Evolutionary conservation across 1,140 invertebrate genomes (phyloP).

Genomic region (Eueides isabella): DNA sequence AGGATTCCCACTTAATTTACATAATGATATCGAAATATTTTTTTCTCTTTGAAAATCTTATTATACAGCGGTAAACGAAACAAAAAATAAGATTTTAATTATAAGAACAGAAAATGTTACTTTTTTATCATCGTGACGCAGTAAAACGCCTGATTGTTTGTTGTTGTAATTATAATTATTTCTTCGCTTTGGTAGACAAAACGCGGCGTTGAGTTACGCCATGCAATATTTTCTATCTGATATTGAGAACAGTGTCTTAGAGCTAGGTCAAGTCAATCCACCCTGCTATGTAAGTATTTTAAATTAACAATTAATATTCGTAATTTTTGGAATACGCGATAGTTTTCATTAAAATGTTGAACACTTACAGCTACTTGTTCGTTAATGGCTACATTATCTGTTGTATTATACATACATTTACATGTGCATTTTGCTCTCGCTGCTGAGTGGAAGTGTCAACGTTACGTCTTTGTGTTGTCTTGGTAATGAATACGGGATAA

Average conservation of each 20-base stretch:
- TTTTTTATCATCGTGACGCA: too few relatives aligned
- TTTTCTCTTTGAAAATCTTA: conserved; percentile 14
- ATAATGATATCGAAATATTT: conserved; percentile 31
- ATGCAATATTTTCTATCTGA: too few relatives aligned
- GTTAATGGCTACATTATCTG: conserved; percentile 24
- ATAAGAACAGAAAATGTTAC: not conserved
- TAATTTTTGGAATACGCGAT: conserved; percentile 17
- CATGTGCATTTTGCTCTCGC: conserved; percentile 27
- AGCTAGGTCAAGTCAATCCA: too few relatives aligned
- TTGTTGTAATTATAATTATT: not conserved
- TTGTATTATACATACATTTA: conserved; percentile 19
- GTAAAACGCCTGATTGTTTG: too few relatives aligned
- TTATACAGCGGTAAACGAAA: conserved; percentile 14
- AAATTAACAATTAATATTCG: too few relatives aligned
- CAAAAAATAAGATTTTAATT: not conserved
- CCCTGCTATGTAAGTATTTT: too few relatives aligned
- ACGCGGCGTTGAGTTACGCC: too few relatives aligned
- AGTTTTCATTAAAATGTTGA: conserved; percentile 25
- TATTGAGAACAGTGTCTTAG: too few relatives aligned
- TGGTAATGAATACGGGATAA: conserved; percentile 25
- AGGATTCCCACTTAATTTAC: conserved; percentile 34
- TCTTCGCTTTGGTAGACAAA: too few relatives aligned
- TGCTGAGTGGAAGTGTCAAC: conserved; percentile 30
- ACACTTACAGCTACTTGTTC: conserved; percentile 23
- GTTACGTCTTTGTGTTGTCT: conserved; percentile 33